phyloP scores from a whole-genome alignment of 1,140 invertebrate genomes.

The Chrysoperla carnea region DNA sequence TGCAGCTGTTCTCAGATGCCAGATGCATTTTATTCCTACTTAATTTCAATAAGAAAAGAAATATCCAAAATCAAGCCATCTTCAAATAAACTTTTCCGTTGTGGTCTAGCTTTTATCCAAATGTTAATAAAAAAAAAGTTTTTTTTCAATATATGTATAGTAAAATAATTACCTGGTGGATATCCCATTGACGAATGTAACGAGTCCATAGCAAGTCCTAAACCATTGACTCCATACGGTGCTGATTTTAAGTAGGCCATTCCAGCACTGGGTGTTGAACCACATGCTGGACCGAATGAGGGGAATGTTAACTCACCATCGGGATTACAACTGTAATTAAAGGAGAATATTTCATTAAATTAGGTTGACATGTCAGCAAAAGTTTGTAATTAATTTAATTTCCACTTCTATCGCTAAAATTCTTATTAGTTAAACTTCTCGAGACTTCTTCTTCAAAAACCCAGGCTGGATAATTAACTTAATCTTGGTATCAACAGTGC shows the following conservation, averaged over 20 bases:
- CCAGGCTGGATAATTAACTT: no score
- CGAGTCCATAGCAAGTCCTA: slow-evolving; percentile 37
- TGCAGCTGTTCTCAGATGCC: no score
- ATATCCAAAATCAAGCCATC: no score
- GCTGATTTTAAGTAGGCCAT: slow-evolving; percentile 35
- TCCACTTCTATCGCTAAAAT: no score
- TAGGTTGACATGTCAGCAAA: no score
- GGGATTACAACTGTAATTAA: slow-evolving; percentile 27
- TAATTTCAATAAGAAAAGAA: no score
- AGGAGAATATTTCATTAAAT: slow-evolving; percentile 6
- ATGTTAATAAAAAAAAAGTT: background rate
- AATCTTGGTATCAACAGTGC: no score
- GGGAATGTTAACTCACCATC: slow-evolving; percentile 33
- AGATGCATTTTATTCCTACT: no score
- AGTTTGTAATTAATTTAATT: no score
- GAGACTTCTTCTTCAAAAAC: no score
- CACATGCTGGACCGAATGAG: slow-evolving; percentile 29
- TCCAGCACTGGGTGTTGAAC: slow-evolving; percentile 25
- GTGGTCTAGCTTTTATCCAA: background rate
- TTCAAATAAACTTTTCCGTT: no score
- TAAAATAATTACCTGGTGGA: slow-evolving; percentile 25
- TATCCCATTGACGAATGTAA: slow-evolving; percentile 38
- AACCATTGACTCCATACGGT: slow-evolving; percentile 31
- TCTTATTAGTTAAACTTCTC: no score
- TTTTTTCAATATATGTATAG: background rate